Evolutionary conservation across 2,113 vertebrate genomes (phyloP).

Genomic region (Ploceus nigricollis): DNA sequence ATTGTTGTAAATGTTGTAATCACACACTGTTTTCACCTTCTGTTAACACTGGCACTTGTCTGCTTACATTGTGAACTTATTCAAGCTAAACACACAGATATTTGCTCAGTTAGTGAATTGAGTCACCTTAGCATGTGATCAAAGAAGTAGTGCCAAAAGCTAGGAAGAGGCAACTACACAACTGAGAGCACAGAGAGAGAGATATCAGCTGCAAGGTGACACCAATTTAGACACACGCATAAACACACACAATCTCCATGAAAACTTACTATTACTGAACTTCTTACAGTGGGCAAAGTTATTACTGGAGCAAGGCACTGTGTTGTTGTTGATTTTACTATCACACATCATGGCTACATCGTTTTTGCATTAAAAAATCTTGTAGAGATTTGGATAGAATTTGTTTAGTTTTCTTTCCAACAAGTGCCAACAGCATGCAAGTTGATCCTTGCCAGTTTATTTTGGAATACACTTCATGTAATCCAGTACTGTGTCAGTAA

Average conservation of each 20-base stretch:
- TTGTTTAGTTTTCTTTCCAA: not conserved
- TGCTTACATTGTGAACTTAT: not conserved
- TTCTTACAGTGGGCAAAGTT: not conserved
- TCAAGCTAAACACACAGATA: not conserved
- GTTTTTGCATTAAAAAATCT: not conserved
- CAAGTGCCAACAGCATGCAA: not conserved
- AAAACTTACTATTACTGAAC: not conserved
- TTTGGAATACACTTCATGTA: not conserved
- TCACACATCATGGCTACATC: not conserved
- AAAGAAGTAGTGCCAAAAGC: not conserved
- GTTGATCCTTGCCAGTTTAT: not conserved
- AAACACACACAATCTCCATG: no score
- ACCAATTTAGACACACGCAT: not conserved
- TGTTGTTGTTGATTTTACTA: not conserved
- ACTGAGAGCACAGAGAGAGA: not conserved
- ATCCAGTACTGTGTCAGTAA: not conserved
- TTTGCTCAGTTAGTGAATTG: not conserved
- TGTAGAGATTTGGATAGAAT: not conserved
- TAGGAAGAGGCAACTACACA: not conserved
- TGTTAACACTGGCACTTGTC: not conserved
- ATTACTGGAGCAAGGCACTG: not conserved
- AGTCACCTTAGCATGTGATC: not conserved
- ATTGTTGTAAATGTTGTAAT: no score
- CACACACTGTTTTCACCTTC: not conserved
- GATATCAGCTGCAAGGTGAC: not conserved